Evolutionary conservation across 2,797 vertebrate genomes (phyloP).

Genomic region (Alosa sapidissima): DNA sequence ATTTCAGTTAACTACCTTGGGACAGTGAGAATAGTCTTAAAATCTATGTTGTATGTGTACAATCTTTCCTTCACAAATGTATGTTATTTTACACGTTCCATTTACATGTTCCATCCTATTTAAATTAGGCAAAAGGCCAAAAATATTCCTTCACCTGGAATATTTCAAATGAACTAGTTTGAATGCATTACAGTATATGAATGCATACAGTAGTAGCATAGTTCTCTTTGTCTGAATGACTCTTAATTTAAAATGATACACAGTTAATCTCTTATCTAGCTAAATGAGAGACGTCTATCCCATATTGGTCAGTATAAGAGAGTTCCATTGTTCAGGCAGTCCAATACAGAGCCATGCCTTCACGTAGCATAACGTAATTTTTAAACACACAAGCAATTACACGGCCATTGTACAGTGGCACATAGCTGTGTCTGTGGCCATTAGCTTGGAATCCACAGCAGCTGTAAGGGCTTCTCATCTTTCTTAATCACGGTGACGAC

Average conservation of each 20-base stretch:
- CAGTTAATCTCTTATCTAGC: background rate
- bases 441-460: background rate
- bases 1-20: background rate
- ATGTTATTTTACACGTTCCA: background rate
- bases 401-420: conserved; percentile 5
- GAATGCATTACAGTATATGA: background rate
- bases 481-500: background rate
- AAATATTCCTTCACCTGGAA: background rate
- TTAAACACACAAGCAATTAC: background rate
- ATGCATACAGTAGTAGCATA: background rate
- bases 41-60: background rate
- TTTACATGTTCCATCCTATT: background rate
- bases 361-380: background rate
- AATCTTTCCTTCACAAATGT: background rate
- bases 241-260: background rate
- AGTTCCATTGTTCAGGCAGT: background rate
- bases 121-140: background rate
- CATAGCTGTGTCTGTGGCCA: background rate
- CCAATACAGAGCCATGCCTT: background rate
- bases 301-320: background rate
- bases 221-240: background rate
- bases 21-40: background rate
- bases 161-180: background rate
- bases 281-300: background rate
- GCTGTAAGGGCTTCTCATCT: background rate